Evolutionary conservation across 2,888 invertebrate genomes (phyloP), one percentile per base, ranked within the genome.

Genomic region (Pasiphila rectangulata): DNA sequence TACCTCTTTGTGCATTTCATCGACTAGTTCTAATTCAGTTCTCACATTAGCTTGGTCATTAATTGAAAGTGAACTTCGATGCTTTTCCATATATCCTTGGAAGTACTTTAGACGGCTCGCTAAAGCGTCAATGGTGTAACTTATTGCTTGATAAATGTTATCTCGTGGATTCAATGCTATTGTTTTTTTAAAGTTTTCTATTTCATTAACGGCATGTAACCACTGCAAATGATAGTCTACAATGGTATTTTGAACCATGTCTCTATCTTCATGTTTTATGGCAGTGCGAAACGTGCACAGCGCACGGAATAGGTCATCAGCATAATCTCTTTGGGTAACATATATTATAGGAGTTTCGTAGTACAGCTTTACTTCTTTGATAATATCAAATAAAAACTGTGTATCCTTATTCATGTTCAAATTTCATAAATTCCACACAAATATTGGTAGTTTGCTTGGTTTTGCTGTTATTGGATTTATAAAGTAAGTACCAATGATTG

Each of bases 201-300:
- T 58, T 16, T 85, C 87, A 44, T 69, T 73, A 1, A 87, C 72
- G 3, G 75, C 66, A 32, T 72, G 69, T 29, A 87, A 55, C 88
- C 88, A 88, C 56, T 79, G 72, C 30, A 87, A 61, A 61, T 88
- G 85, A 58, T 73, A 79, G 44, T 86, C 84, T 12, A 82, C 75
- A 48, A 88, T 71, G 3, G 55, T 48, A 53, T 86, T 80, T 24
- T 78, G 72, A 12, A 80, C 49, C 44, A 63, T 57, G 16, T 58
- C 51, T 46, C 77, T 75, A 9, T 61, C 49, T 20, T 57, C 62
- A 1, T 61, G 63, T 46, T 61, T 57, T 23, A 85, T 54, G 25
- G 72, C 68, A 25, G 59, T 47, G 17, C 77, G 74, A 44, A 87
- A 65, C 5, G 54, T 59, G 42, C 86, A 83, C 67, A 85, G 60